phyloP scores from a whole-genome alignment of 2,113 vertebrate species.

The Emydura subglobosa region DNA sequence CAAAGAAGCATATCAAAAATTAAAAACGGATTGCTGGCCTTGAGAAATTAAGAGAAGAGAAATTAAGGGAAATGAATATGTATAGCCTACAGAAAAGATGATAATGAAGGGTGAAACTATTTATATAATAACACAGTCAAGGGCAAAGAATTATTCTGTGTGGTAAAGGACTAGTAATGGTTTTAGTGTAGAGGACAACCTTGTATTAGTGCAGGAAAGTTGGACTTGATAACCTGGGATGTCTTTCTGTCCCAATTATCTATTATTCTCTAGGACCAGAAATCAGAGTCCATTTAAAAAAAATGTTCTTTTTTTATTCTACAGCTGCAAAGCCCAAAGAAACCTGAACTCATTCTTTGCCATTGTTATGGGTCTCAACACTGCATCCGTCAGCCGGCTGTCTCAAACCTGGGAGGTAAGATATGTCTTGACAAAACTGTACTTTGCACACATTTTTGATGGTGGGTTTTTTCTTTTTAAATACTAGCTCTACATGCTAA shows the following conservation, averaged over 20 bases:
- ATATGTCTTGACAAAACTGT: conserved; percentile 6
- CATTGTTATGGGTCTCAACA: conserved; percentile 98
- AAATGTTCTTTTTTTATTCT: conserved; percentile 45
- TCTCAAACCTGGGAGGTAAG: conserved; percentile 97
- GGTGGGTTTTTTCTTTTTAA: conserved; percentile 24
- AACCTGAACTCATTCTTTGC: conserved; percentile 98
- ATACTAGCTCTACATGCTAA: not conserved
- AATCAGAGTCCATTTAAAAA: conserved; percentile 26
- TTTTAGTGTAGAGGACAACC: conserved; percentile 55
- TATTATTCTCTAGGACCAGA: conserved; percentile 20
- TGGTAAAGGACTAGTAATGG: conserved; percentile 40
- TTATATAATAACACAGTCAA: conserved; percentile 28
- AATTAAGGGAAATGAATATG: not conserved
- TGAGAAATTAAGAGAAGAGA: not conserved
- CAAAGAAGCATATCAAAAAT: conserved; percentile 8
- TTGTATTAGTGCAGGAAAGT: conserved; percentile 38
- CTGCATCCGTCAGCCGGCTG: conserved; percentile 93
- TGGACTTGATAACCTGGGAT: conserved; percentile 44
- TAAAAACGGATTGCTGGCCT: conserved; percentile 23
- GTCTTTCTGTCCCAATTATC: conserved; percentile 31
- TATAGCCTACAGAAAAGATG: conserved; percentile 45
- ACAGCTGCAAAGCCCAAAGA: conserved; percentile 95
- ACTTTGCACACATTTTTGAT: not conserved
- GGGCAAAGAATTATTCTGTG: conserved; percentile 36
- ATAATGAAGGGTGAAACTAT: conserved; percentile 49